Percentiles rank a stretch among this genome's conserved stretches.
phyloP scores from a whole-genome alignment of 2,888 invertebrate genomes.

The Nomada flava region DNA sequence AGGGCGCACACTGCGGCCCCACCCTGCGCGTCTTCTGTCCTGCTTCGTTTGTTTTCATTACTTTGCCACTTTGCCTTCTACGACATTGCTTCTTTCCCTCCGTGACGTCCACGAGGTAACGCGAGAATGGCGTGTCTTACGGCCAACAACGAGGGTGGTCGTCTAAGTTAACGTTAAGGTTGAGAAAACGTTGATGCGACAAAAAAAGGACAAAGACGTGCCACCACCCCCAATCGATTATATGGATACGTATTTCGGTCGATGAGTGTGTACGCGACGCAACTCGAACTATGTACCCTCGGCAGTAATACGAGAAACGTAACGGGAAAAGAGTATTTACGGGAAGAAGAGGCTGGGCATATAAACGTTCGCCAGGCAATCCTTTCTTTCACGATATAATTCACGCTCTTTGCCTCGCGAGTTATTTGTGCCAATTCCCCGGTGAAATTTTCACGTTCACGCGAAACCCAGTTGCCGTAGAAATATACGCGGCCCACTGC shows the following conservation, averaged over 20 bases:
- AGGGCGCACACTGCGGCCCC: conserved; percentile 67
- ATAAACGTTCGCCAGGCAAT: conserved; percentile 21
- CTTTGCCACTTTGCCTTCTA: conserved; percentile 16
- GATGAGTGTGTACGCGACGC: not conserved
- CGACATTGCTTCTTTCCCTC: conserved; percentile 25
- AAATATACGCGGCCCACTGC: no score
- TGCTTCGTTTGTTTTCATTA: conserved; percentile 29
- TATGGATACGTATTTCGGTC: no score
- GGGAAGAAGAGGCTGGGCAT: not conserved
- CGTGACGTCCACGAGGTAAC: conserved; percentile 46
- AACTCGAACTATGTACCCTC: no score
- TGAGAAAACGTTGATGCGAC: conserved; percentile 10
- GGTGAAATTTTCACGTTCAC: conserved; percentile 22
- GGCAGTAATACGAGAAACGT: not conserved
- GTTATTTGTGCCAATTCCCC: conserved; percentile 14
- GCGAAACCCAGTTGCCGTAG: not conserved
- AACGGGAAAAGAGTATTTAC: conserved; percentile 16
- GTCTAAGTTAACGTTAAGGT: conserved; percentile 42
- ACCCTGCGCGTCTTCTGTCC: conserved; percentile 60
- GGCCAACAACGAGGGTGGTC: conserved; percentile 65
- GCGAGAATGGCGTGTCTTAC: conserved; percentile 65
- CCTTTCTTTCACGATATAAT: conserved; percentile 24
- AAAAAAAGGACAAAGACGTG: not conserved
- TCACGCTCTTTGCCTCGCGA: conserved; percentile 20
- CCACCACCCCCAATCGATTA: conserved; percentile 16